These are phyloP conservation scores for Datnioides undecimradiatus DNA, from an alignment of 2,113 vertebrate genomes.

Conservation along the genomic window DNA sequence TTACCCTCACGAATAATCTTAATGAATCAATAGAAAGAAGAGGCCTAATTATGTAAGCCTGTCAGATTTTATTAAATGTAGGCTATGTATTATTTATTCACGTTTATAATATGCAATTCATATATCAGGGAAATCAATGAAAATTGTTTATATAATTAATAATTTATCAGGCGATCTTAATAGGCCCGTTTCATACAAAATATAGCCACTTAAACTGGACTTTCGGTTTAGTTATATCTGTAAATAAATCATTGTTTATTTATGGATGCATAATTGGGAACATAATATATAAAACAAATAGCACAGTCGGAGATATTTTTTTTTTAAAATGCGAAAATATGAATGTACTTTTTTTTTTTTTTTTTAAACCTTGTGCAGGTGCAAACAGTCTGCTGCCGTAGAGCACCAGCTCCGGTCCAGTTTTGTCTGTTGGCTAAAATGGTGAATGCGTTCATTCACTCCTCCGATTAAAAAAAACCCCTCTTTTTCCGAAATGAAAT, in stretches of 20 bases:
- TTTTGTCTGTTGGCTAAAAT: not conserved
- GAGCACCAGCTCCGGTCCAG: not conserved
- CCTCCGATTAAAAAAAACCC: slow-evolving; percentile 10
- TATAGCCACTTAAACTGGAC: too few species aligned
- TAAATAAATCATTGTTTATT: too few species aligned
- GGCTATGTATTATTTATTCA: not conserved
- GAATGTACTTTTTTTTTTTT: not conserved
- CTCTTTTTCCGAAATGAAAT: slow-evolving; percentile 15
- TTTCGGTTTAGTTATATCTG: too few species aligned
- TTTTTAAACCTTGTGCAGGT: slow-evolving; percentile 41
- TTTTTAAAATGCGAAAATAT: not conserved
- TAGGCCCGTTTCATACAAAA: too few species aligned
- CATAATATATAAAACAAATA: not conserved
- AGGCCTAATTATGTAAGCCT: not conserved
- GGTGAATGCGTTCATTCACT: slow-evolving; percentile 49
- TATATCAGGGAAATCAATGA: not conserved
- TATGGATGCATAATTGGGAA: not conserved
- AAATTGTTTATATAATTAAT: rapidly evolving
- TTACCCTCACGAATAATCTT: not conserved
- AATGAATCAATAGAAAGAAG: not conserved
- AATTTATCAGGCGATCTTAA: too few species aligned
- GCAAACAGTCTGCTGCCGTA: not conserved
- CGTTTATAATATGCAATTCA: not conserved
- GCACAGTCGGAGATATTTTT: not conserved
- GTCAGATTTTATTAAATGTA: not conserved